These are phyloP conservation scores for Centropristis striata DNA, from an alignment of 2,113 vertebrate species.

Conservation along the genomic window DNA sequence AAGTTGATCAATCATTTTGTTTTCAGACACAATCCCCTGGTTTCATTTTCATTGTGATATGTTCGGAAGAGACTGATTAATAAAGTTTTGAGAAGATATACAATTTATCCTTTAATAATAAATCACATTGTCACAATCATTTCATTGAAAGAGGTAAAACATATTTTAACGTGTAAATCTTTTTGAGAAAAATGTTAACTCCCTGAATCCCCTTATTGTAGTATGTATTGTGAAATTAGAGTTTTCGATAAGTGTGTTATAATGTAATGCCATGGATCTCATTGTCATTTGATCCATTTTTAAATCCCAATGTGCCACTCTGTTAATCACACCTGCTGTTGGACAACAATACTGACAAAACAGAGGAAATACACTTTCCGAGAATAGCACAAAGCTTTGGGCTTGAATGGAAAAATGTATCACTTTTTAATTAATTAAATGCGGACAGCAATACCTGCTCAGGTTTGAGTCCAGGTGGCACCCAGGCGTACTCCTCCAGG, in stretches of 20 bases:
- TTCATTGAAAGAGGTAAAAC: too few relatives aligned
- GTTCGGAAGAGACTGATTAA: too few relatives aligned
- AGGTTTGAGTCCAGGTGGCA: conserved; percentile 96
- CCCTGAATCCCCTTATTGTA: background rate
- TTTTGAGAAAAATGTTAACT: conserved; percentile 1
- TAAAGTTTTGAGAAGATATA: too few relatives aligned
- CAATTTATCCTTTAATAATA: too few relatives aligned
- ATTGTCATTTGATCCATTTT: conserved; percentile 29
- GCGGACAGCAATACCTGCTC: conserved; percentile 97
- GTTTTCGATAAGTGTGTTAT: background rate
- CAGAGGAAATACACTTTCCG: background rate
- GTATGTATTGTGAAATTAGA: background rate
- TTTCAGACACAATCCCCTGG: too few relatives aligned
- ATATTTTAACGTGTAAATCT: too few relatives aligned
- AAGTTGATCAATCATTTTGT: too few relatives aligned
- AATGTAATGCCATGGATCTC: background rate
- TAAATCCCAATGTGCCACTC: background rate
- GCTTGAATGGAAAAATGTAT: background rate
- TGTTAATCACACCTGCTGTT: conserved; percentile 11
- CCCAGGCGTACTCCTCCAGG: conserved; percentile 98
- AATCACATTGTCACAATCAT: too few relatives aligned
- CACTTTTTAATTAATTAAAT: too few relatives aligned
- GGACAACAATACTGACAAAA: conserved; percentile 1
- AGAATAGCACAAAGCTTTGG: background rate
- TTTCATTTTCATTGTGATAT: too few relatives aligned